Evolutionary conservation across 2,888 invertebrate genomes (phyloP).

Genomic region (Phymatocera aterrima): DNA sequence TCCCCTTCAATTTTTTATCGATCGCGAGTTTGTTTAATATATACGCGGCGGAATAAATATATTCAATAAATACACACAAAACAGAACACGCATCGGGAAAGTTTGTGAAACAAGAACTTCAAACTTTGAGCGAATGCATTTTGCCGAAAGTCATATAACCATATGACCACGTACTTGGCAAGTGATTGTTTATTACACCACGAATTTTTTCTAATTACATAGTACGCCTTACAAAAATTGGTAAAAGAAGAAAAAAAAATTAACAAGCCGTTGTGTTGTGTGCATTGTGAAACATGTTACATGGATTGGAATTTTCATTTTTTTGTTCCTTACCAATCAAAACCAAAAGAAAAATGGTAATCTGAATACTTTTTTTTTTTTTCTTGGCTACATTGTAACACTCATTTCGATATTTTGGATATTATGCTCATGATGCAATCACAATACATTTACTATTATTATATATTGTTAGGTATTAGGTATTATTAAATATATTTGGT

Average conservation of each 20-base stretch:
- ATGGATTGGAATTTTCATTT: slow-evolving; percentile 17
- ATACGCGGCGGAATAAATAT: background rate
- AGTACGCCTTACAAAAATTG: slow-evolving; percentile 19
- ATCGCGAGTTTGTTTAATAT: slow-evolving; percentile 25
- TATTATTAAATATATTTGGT: slow-evolving; percentile 37
- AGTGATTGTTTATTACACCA: background rate
- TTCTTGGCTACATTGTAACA: slow-evolving; percentile 16
- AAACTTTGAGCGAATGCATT: slow-evolving; percentile 32
- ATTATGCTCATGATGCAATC: slow-evolving; percentile 31
- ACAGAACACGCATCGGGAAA: background rate
- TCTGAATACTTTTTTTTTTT: slow-evolving; percentile 15
- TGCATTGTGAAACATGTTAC: slow-evolving; percentile 29
- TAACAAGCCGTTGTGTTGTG: slow-evolving; percentile 42
- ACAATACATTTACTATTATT: slow-evolving; percentile 21
- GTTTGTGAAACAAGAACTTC: background rate
- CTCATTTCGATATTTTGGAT: background rate
- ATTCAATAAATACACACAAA: background rate
- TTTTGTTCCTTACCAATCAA: no score
- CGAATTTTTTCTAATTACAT: background rate
- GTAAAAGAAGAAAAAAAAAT: no score
- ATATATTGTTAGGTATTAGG: no score
- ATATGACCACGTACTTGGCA: background rate
- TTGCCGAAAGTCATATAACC: background rate
- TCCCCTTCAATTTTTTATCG: background rate
- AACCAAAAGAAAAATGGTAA: background rate